phyloP scores from a whole-genome alignment of 2,888 invertebrate genomes.

The Drosophila neutralis region DNA sequence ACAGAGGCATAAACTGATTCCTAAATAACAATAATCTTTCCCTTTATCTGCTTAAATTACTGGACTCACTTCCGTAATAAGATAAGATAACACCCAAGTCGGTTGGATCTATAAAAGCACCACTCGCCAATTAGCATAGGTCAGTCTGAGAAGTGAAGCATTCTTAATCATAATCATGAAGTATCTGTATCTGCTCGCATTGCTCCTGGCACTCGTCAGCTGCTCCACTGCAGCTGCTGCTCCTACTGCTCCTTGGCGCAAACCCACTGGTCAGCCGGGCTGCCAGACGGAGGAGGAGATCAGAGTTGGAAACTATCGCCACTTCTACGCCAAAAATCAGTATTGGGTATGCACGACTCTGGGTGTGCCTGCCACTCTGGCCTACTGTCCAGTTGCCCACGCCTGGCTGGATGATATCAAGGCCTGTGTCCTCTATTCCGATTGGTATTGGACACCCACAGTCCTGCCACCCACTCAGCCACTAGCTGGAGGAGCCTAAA shows the following conservation, averaged over 20 bases:
- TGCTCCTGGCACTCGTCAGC: too few species aligned
- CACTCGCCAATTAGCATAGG: too few species aligned
- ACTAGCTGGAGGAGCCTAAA: conserved; percentile 16
- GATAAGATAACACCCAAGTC: too few species aligned
- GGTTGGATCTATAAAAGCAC: too few species aligned
- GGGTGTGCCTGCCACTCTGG: conserved; percentile 1
- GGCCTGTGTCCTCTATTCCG: conserved; percentile 64
- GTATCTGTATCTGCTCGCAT: too few species aligned
- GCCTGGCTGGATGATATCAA: conserved; percentile 60
- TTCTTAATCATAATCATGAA: conserved; percentile 11
- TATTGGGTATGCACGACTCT: conserved; percentile 64
- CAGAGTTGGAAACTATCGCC: conserved; percentile 36
- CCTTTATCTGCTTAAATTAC: conserved; percentile 38
- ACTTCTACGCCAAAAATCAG: conserved; percentile 55
- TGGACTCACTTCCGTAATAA: too few species aligned
- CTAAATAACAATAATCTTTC: conserved; percentile 37
- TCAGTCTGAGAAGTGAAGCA: too few species aligned
- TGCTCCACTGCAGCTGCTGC: too few species aligned
- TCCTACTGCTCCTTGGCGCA: not conserved
- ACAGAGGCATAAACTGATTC: conserved; percentile 62
- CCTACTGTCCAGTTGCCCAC: not conserved
- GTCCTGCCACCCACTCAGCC: conserved; percentile 70
- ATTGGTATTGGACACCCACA: conserved; percentile 72
- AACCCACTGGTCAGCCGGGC: too few species aligned
- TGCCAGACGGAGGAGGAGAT: too few species aligned